These are phyloP conservation scores for Gobiocypris rarus DNA, from an alignment of 2,113 vertebrate genomes.

Conservation along the genomic window DNA sequence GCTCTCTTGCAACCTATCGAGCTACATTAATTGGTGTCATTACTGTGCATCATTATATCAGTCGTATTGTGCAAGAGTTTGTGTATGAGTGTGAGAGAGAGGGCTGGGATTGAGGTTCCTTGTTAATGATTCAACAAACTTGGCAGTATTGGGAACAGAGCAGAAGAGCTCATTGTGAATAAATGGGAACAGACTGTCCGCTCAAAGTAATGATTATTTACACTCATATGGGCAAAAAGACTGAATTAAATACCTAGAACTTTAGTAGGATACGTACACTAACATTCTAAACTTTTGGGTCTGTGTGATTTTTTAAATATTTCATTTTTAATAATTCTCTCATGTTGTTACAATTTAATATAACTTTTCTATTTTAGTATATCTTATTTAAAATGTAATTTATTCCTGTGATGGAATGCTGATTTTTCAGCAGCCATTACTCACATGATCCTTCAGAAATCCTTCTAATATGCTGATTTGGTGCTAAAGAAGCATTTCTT, in stretches of 20 bases:
- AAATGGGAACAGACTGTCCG: constrained; percentile 34
- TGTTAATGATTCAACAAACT: constrained; percentile 26
- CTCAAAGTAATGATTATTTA: not conserved
- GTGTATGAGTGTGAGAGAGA: not conserved
- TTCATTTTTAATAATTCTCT: too few species aligned
- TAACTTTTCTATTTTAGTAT: too few species aligned
- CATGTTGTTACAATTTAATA: too few species aligned
- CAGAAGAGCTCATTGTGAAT: constrained; percentile 27
- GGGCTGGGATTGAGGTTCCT: constrained; percentile 4
- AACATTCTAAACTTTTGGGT: not conserved
- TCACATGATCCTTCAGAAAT: not conserved
- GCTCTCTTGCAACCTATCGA: not conserved
- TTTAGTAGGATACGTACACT: not conserved
- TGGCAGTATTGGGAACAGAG: not conserved
- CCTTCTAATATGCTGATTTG: not conserved
- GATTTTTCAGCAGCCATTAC: too few species aligned
- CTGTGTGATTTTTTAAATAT: not conserved
- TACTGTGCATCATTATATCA: constrained; percentile 21
- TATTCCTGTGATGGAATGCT: too few species aligned
- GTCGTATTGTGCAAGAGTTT: not conserved
- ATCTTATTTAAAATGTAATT: too few species aligned
- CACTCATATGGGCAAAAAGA: not conserved
- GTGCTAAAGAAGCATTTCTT: not conserved
- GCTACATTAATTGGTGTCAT: not conserved
- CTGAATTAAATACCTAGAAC: not conserved